phyloP scores from a whole-genome alignment of 2,797 vertebrate genomes.

The Lophura swinhoii region DNA sequence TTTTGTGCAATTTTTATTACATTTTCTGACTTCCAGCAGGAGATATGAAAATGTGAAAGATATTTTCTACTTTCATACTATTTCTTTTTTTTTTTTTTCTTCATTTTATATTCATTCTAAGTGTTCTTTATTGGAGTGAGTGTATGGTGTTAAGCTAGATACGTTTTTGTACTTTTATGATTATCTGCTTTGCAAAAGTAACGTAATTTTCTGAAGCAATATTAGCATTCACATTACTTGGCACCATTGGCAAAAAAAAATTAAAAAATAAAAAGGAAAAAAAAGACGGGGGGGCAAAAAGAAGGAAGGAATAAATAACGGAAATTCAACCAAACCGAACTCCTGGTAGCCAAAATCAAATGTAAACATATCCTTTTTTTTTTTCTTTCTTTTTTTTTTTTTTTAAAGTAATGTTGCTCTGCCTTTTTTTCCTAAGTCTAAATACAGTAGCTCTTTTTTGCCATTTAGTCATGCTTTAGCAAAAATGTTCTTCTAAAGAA shows the following conservation, averaged over 20 bases:
- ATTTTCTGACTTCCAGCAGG: slow-evolving; percentile 83
- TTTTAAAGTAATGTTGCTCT: slow-evolving; percentile 90
- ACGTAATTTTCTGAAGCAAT: slow-evolving; percentile 93
- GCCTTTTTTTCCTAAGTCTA: slow-evolving; percentile 96
- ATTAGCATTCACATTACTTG: slow-evolving; percentile 98
- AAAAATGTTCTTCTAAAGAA: slow-evolving; percentile 99
- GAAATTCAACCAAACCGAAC: slow-evolving; percentile 80
- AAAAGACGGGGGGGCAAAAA: background rate
- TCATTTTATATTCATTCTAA: slow-evolving; percentile 81
- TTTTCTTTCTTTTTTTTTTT: slow-evolving; percentile 54
- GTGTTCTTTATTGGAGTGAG: slow-evolving; percentile 87
- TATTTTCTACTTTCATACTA: slow-evolving; percentile 79
- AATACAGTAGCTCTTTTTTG: slow-evolving; percentile 95
- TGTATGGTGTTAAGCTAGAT: slow-evolving; percentile 89
- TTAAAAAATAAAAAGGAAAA: background rate
- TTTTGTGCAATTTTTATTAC: slow-evolving; percentile 81
- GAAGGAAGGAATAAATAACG: slow-evolving; percentile 71
- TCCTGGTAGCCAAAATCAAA: slow-evolving; percentile 97
- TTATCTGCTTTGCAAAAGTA: slow-evolving; percentile 96
- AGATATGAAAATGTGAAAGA: slow-evolving; percentile 82
- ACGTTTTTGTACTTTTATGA: slow-evolving; percentile 87
- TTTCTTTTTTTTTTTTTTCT: slow-evolving; percentile 74
- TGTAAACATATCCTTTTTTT: slow-evolving; percentile 94
- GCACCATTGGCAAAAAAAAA: slow-evolving; percentile 95
- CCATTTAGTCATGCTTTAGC: slow-evolving; percentile 99